phyloP scores from a whole-genome alignment of 2,113 vertebrate genomes.

The Myotis brandtii region DNA sequence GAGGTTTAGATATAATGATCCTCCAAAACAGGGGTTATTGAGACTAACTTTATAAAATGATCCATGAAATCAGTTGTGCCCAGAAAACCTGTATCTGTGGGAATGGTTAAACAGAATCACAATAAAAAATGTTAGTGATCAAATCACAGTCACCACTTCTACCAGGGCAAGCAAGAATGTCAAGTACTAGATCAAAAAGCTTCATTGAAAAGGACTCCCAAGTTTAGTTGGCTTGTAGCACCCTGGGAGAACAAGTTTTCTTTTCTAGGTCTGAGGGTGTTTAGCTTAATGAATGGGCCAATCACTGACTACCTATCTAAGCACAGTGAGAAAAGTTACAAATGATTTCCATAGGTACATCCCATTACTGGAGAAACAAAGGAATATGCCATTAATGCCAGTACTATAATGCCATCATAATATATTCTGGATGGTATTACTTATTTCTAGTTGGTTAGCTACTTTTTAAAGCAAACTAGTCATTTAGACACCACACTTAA shows the following conservation, averaged over 20 bases:
- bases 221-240: neutral
- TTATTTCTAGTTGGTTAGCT: conserved; percentile 16
- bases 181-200: neutral
- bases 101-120: conserved; percentile 38
- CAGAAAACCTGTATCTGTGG: neutral
- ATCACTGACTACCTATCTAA: neutral
- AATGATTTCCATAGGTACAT: neutral
- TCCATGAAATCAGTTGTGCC: neutral
- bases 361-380: neutral
- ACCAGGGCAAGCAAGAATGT: neutral
- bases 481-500: conserved; percentile 39
- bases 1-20: neutral
- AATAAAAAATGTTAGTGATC: conserved; percentile 22
- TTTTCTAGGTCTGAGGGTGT: neutral
- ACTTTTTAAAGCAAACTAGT: conserved; percentile 32
- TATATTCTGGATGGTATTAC: neutral
- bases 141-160: neutral
- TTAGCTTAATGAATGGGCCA: neutral
- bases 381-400: conserved; percentile 1
- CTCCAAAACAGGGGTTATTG: neutral
- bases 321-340: conserved; percentile 1
- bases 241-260: neutral
- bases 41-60: conserved; percentile 19
- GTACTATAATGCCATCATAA: neutral
- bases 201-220: conserved; percentile 29